Base-by-base conservation (phyloP, 2,797 vertebrate genomes). In the Leptatherina wallacei region DNA sequence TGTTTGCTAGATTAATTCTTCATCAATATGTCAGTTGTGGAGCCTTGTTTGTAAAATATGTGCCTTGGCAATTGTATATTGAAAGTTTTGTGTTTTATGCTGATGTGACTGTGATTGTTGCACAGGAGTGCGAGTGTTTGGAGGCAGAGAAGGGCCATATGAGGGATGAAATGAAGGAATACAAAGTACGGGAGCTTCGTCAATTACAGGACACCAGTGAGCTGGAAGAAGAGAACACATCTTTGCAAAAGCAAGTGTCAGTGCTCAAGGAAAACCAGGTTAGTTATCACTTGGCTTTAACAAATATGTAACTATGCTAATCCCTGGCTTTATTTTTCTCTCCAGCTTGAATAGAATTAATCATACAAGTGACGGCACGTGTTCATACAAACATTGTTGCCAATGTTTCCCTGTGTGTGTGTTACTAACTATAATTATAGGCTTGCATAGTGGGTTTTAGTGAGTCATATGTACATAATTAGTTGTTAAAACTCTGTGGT, bases 151-250 rank as follows among this genome's bases (percentile, higher is more conserved):
- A 95, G 69, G 85, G 82, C 11, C 93, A 92, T 38, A 69, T 95
- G 69, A 93, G 95, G 29, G 94, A 96, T 5, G 94, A 96, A 73
- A 89, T 96, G 80, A 96, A 96, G 85, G 96, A 96, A 81, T 95
- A 87, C 64, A 96, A 96, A 87, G 84, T 93, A 8, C 93, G 94
- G 2, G 96, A 97, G 82, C 71, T 92, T 60, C 90, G 93, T 12
- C 96, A 95, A 75, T 82, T 96, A 57, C 96, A 96, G 86, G 96
- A 97, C 87, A 95, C 91, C 68, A 38, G 89, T 0, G 96, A 96
- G 63, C 90, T 97, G 56, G 95, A 96, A 77, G 96, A 97, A 69
- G 96, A 96, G 87, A 96, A 96, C 88, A 95, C 91, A 66, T 95
- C 94, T 30, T 87, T 96, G 61, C 95, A 96, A 85, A 96, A 97